Evolutionary conservation across 2,113 vertebrate species (phyloP).

Genomic region (Corythaeola cristata): DNA sequence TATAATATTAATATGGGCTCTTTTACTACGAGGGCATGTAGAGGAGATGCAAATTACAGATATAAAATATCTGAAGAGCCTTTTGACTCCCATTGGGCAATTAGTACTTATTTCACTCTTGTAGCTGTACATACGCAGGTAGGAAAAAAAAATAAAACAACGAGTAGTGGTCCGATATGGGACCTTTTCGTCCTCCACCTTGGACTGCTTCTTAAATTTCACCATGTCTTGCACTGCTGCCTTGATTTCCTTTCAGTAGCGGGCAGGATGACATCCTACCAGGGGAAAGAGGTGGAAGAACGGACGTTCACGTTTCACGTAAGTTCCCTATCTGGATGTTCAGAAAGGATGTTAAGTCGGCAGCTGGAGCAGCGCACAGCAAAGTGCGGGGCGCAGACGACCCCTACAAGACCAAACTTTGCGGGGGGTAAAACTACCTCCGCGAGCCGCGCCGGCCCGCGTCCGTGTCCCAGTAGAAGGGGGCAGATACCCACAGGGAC

Average conservation of each 20-base stretch:
- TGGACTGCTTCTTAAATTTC: background rate
- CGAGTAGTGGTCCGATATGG: background rate
- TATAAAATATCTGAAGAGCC: background rate
- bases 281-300: background rate
- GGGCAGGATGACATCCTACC: background rate
- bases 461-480: rapidly evolving
- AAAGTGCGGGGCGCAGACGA: background rate
- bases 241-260: background rate
- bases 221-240: rapidly evolving
- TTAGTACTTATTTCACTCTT: background rate
- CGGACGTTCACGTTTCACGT: rapidly evolving
- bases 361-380: too few species aligned
- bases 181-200: background rate
- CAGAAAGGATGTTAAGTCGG: background rate
- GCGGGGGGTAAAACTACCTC: background rate
- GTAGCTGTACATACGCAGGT: rapidly evolving
- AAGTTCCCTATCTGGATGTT: rapidly evolving
- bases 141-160: too few species aligned
- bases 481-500: too few species aligned
- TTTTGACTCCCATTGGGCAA: background rate
- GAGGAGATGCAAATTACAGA: background rate
- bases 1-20: background rate
- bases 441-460: background rate
- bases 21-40: background rate
- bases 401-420: background rate